Evolutionary conservation across 2,797 vertebrate species (phyloP).

Genomic region (Manis crassicaudata): DNA sequence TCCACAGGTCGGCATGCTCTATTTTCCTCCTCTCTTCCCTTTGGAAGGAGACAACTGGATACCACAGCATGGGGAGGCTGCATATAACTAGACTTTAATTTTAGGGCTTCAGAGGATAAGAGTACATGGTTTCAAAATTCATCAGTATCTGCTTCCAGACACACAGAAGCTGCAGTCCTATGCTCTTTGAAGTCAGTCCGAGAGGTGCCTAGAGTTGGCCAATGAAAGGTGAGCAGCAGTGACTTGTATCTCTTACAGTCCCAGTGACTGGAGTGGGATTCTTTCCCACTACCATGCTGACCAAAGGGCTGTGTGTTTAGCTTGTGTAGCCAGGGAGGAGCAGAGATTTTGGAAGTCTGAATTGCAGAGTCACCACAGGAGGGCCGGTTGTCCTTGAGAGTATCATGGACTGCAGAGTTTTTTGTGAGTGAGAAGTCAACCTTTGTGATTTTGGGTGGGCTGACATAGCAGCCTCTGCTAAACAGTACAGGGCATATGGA

Average conservation of each 20-base stretch:
- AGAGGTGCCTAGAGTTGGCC: neutral
- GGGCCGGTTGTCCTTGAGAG: neutral
- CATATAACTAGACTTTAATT: neutral
- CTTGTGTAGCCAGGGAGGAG: neutral
- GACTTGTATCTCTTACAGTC: neutral
- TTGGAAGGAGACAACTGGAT: neutral
- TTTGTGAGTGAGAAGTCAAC: neutral
- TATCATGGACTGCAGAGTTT: neutral
- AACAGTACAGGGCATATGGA: neutral
- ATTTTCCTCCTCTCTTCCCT: neutral
- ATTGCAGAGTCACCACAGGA: neutral
- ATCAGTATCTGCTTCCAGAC: neutral
- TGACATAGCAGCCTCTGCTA: accelerated
- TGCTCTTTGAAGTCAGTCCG: neutral
- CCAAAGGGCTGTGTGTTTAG: neutral
- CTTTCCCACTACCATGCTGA: neutral
- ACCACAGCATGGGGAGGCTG: neutral
- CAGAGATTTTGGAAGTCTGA: neutral
- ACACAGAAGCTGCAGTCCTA: neutral
- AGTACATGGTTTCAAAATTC: neutral
- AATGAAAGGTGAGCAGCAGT: neutral
- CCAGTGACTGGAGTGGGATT: neutral
- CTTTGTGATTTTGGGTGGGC: neutral
- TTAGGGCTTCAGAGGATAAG: neutral
- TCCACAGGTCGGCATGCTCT: neutral